Evolutionary conservation across 2,113 vertebrate species (phyloP), one percentile per base, ranked within the genome.

Genomic region (Strigops habroptila): DNA sequence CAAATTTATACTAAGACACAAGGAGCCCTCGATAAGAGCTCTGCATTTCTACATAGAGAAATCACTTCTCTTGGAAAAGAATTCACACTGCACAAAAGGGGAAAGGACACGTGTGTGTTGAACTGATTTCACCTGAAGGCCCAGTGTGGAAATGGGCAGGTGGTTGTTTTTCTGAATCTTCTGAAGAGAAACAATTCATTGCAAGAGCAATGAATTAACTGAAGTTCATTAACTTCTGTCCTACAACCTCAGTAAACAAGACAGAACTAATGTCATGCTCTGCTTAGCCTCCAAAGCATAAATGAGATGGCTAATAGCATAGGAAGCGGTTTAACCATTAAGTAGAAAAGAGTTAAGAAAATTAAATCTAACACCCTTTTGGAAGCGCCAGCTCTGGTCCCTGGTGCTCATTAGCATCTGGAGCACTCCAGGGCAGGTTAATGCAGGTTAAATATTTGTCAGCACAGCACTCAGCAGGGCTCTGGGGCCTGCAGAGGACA

Each of bases 311-410:
- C 86, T 95, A 92, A 97, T 90, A 82, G 91, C 86, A 83, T 71
- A 93, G 88, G 93, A 91, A 96, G 80, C 86, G 46, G 95, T 55
- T 96, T 97, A 96, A 97, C 92, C 86, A 97, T 96, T 97, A 96
- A 97, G 94, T 48, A 91, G 93, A 91, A 93, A 82, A 92, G 93
- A 92, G 88, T 89, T 90, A 90, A 95, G 96, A 97, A 97, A 96
- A 95, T 96, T 97, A 96, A 96, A 97, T 96, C 62, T 97, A 95
- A 96, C 75, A 96, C 95, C 92, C 87, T 93, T 94, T 91, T 96
- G 93, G 93, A 93, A 95, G 93, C 43, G 46, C 88, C 69, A 76
- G 86, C 86, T 53, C 89, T 90, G 91, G 93, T 92, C 92, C 88
- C 85, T 55, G 70, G 37, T 91, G 82, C 85, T 77, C 96, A 93